These are phyloP conservation scores for Aplochiton taeniatus DNA, from an alignment of 2,797 vertebrate genomes.

Conservation along the genomic window DNA sequence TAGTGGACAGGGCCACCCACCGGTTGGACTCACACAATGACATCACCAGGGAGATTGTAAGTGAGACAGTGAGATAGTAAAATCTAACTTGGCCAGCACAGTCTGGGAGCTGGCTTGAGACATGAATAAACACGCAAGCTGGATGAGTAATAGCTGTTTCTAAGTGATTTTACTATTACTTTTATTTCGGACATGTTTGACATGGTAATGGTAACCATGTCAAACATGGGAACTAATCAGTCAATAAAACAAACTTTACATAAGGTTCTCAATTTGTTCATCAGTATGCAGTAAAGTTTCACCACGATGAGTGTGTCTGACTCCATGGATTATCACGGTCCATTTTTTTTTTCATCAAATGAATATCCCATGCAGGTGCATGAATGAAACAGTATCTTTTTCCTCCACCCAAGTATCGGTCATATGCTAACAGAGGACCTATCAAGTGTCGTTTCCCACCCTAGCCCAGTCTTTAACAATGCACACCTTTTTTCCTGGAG, in stretches of 20 bases:
- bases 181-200: too few species aligned
- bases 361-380: constrained; percentile 13
- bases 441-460: constrained; percentile 1
- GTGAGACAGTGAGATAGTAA: constrained; percentile 29
- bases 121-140: too few species aligned
- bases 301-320: not conserved
- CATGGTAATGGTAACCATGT: too few species aligned
- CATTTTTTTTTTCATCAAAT: not conserved
- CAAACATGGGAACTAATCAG: too few species aligned
- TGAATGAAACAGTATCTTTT: constrained; percentile 42
- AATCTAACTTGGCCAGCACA: too few species aligned
- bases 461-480: constrained; percentile 38
- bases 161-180: too few species aligned
- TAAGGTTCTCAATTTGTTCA: too few species aligned
- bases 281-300: not conserved
- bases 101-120: too few species aligned
- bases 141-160: too few species aligned
- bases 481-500: not conserved
- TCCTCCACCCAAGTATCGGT: constrained; percentile 26
- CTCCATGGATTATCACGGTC: not conserved
- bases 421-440: constrained; percentile 12
- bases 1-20: constrained; percentile 84
- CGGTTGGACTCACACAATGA: constrained; percentile 72
- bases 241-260: too few species aligned
- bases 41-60: constrained; percentile 81